Conservation (phyloP, 2,113 vertebrate genomes). For the Cyprinodon brontotheroides region DNA sequence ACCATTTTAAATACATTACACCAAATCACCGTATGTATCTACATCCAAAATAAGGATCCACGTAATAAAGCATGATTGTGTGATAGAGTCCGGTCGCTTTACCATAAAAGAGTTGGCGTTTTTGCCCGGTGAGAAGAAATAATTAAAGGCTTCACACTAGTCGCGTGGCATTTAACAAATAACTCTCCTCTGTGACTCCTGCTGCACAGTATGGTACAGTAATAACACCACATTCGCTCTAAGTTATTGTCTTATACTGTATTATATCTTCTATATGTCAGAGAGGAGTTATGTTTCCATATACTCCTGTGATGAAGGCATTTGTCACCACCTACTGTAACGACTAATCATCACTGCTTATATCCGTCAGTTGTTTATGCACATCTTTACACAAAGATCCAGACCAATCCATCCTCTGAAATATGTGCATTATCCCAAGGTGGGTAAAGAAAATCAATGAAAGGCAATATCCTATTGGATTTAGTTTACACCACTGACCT, state of each 20-base stretch:
- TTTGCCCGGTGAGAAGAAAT: constrained; percentile 66
- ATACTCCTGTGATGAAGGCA: constrained; percentile 57
- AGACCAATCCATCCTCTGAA: constrained; percentile 51
- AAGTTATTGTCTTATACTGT: constrained; percentile 69
- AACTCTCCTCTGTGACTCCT: constrained; percentile 56
- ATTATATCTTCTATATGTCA: constrained; percentile 61
- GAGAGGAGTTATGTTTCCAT: constrained; percentile 62
- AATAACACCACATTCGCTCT: constrained; percentile 64
- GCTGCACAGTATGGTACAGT: constrained; percentile 17
- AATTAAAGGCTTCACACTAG: constrained; percentile 68
- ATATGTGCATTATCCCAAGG: constrained; percentile 65
- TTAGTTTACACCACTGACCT: constrained; percentile 74
- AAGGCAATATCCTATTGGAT: constrained; percentile 79
- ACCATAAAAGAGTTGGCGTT: constrained; percentile 62
- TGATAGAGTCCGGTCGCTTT: constrained; percentile 62
- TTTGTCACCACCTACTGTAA: constrained; percentile 59
- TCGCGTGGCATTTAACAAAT: constrained; percentile 75
- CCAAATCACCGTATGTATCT: too few relatives aligned
- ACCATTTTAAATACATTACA: too few relatives aligned
- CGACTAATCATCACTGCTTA: constrained; percentile 59
- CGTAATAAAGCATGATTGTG: too few relatives aligned
- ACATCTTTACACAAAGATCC: constrained; percentile 6
- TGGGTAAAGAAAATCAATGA: constrained; percentile 72
- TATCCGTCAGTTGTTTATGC: constrained; percentile 64
- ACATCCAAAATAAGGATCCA: neutral